phyloP scores from a whole-genome alignment of 2,888 invertebrate species.

The Smittia sp. region DNA sequence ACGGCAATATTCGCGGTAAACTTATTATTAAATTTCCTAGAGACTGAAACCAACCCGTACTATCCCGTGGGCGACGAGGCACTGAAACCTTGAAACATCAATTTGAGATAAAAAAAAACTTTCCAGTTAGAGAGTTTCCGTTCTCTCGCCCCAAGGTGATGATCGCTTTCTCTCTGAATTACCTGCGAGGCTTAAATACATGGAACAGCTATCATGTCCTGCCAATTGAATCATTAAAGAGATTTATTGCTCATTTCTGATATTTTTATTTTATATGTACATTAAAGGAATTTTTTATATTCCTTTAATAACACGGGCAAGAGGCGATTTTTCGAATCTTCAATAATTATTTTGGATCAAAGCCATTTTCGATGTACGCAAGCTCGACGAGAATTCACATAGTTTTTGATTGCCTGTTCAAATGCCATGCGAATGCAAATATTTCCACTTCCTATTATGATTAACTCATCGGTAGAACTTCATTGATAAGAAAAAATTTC shows the following conservation, averaged over 20 bases:
- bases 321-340: neutral
- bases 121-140: neutral
- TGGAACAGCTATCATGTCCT: neutral
- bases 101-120: neutral
- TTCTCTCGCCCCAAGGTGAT: neutral
- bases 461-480: neutral
- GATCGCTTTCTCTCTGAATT: neutral
- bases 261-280: neutral
- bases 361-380: neutral
- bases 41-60: too few species aligned
- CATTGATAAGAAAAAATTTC: neutral
- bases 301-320: neutral
- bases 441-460: neutral
- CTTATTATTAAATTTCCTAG: too few species aligned
- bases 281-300: neutral
- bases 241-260: neutral
- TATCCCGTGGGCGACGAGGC: too few species aligned
- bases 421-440: neutral
- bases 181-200: neutral
- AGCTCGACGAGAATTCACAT: neutral
- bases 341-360: neutral
- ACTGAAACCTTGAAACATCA: too few species aligned
- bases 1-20: too few species aligned
- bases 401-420: neutral
- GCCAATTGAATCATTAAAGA: conserved; percentile 8